Percentiles rank a stretch among this genome's conserved stretches.
Evolutionary conservation across 2,888 invertebrate genomes (phyloP).

Genomic region (Notocelia uddmanniana): DNA sequence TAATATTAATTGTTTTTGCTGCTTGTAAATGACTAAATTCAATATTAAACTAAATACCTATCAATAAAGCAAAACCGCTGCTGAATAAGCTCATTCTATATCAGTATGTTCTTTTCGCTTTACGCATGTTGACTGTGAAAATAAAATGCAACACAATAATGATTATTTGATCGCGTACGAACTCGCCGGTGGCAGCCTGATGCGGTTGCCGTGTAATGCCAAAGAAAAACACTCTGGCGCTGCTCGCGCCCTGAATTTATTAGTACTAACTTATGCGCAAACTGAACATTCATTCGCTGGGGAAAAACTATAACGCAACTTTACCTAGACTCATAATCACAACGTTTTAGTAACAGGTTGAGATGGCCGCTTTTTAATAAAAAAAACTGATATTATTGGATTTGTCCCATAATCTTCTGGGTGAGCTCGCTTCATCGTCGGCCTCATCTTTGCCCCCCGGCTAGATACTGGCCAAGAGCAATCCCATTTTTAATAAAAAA

Average conservation of each 20-base stretch:
- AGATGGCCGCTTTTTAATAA: too few species aligned
- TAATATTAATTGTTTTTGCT: too few species aligned
- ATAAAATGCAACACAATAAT: neutral
- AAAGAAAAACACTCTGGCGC: slow-evolving; percentile 17
- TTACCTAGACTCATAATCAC: neutral
- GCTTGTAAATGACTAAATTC: too few species aligned
- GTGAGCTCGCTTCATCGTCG: too few species aligned
- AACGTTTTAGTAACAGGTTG: neutral
- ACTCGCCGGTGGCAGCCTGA: neutral
- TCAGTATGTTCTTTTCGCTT: neutral
- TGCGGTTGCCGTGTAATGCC: slow-evolving; percentile 1
- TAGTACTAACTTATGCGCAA: slow-evolving; percentile 11
- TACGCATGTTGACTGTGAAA: neutral
- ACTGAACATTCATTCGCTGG: neutral
- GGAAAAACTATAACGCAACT: neutral
- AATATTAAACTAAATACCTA: too few species aligned
- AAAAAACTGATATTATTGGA: too few species aligned
- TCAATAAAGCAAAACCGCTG: too few species aligned
- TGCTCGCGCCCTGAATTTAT: neutral
- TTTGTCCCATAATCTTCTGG: too few species aligned
- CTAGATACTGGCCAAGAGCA: too few species aligned
- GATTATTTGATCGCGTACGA: slow-evolving; percentile 1
- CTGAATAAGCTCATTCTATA: neutral
- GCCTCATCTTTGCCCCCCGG: too few species aligned
- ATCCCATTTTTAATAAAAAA: too few species aligned